These are phyloP conservation scores for Erynnis tages DNA, from an alignment of 2,888 invertebrate genomes.

Conservation along the genomic window DNA sequence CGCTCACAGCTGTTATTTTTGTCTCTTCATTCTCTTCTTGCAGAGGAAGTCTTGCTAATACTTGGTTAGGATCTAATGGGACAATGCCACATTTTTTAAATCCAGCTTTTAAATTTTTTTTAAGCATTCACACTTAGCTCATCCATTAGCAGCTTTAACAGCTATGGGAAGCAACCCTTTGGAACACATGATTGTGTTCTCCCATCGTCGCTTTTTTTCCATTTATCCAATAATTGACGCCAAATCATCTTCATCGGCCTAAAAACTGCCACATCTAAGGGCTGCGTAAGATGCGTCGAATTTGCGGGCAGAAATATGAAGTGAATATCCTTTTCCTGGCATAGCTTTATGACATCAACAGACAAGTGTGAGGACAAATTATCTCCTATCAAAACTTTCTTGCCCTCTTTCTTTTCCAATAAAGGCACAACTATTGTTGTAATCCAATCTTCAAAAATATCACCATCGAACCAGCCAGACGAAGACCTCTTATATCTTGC, in stretches of 20 bases:
- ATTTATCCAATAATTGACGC: constrained; percentile 35
- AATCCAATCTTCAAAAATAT: constrained; percentile 46
- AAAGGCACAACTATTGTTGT: constrained; percentile 32
- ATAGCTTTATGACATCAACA: constrained; percentile 39
- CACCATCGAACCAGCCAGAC: constrained; percentile 49
- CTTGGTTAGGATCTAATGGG: constrained; percentile 28
- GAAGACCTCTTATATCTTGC: constrained; percentile 48
- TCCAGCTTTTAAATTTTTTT: constrained; percentile 31
- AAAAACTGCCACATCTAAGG: constrained; percentile 48
- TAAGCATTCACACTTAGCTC: constrained; percentile 22
- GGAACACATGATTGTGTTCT: constrained; percentile 28
- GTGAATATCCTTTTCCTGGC: constrained; percentile 45
- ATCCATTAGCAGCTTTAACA: constrained; percentile 31
- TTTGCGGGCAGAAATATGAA: constrained; percentile 49
- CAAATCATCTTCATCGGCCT: constrained; percentile 42
- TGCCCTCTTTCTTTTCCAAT: constrained; percentile 37
- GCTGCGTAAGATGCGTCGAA: constrained; percentile 46
- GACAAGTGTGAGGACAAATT: constrained; percentile 48
- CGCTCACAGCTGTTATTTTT: constrained; percentile 24
- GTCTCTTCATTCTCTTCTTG: constrained; percentile 17
- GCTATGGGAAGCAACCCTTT: constrained; percentile 34
- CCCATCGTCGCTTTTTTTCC: constrained; percentile 34
- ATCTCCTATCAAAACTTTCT: constrained; percentile 49
- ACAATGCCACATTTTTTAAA: constrained; percentile 32
- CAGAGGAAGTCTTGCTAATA: constrained; percentile 24